Evolutionary conservation across 2,888 invertebrate genomes (phyloP).

Genomic region (Protodeltote pygarga): DNA sequence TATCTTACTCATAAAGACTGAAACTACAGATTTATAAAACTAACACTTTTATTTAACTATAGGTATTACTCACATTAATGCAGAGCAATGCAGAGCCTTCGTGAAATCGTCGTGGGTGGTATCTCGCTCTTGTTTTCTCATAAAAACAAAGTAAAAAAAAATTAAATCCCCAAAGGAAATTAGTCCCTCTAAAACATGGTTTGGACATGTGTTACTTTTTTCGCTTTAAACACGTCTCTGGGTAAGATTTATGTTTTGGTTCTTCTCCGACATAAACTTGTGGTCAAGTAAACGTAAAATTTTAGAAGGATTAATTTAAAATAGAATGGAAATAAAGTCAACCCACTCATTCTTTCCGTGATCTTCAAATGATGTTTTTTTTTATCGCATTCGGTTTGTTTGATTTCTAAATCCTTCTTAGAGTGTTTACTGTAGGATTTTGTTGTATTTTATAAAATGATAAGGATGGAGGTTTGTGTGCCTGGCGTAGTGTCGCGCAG

Average conservation of each 20-base stretch:
- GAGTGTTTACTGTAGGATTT: conserved; percentile 72
- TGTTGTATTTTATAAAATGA: conserved; percentile 77
- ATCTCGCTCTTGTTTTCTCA: conserved; percentile 71
- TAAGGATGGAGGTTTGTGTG: conserved; percentile 78
- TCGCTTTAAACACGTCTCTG: conserved; percentile 81
- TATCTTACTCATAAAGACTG: conserved; percentile 41
- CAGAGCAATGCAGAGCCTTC: conserved; percentile 53
- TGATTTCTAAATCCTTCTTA: conserved; percentile 68
- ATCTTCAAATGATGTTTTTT: conserved; percentile 49
- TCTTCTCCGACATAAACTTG: conserved; percentile 74
- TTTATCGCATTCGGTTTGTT: conserved; percentile 68
- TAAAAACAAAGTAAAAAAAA: conserved; percentile 71
- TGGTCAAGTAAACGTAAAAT: conserved; percentile 71
- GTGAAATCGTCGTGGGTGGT: conserved; percentile 81
- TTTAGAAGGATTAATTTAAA: conserved; percentile 66
- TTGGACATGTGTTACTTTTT: conserved; percentile 86
- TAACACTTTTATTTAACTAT: conserved; percentile 62
- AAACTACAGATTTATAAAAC: conserved; percentile 52
- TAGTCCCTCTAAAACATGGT: conserved; percentile 84
- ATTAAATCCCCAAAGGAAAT: conserved; percentile 79
- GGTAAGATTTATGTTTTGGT: conserved; percentile 80
- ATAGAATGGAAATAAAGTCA: conserved; percentile 52
- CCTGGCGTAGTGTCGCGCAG: conserved; percentile 55
- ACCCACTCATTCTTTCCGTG: conserved; percentile 31
- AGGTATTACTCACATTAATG: conserved; percentile 52